phyloP scores from a whole-genome alignment of 1,140 invertebrate genomes.

The Sitodiplosis mosellana region DNA sequence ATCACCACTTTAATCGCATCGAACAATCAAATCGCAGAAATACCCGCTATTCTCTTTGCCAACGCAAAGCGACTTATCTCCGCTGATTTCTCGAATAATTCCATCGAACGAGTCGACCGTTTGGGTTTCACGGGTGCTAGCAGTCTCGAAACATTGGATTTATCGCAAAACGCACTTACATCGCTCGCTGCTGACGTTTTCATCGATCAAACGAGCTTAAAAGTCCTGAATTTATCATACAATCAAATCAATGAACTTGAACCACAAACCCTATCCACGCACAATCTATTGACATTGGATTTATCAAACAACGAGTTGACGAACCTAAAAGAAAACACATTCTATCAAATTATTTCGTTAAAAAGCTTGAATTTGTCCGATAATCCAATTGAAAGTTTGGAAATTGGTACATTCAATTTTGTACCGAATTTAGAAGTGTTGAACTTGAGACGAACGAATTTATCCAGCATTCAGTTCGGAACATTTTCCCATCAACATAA shows the following conservation, averaged over 20 bases:
- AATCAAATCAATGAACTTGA: background rate
- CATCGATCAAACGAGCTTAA: background rate
- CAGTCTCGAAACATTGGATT: background rate
- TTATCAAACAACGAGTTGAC: background rate
- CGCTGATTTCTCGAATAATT: background rate
- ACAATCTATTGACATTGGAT: background rate
- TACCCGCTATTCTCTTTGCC: background rate
- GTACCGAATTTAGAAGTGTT: background rate
- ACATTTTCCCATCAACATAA: background rate
- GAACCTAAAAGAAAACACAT: background rate
- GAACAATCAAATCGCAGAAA: background rate
- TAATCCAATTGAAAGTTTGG: background rate
- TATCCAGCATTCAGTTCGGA: background rate
- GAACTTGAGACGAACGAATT: background rate
- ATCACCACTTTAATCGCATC: background rate
- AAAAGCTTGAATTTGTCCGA: too few relatives aligned
- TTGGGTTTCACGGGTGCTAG: background rate
- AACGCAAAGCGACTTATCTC: background rate
- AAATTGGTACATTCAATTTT: background rate
- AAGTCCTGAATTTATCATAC: background rate
- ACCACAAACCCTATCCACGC: background rate
- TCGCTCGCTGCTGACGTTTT: background rate
- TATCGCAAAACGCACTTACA: background rate
- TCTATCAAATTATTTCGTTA: background rate
- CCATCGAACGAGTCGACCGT: background rate